Evolutionary conservation across 2,113 vertebrate genomes (phyloP).

Genomic region (Chionomys nivalis): DNA sequence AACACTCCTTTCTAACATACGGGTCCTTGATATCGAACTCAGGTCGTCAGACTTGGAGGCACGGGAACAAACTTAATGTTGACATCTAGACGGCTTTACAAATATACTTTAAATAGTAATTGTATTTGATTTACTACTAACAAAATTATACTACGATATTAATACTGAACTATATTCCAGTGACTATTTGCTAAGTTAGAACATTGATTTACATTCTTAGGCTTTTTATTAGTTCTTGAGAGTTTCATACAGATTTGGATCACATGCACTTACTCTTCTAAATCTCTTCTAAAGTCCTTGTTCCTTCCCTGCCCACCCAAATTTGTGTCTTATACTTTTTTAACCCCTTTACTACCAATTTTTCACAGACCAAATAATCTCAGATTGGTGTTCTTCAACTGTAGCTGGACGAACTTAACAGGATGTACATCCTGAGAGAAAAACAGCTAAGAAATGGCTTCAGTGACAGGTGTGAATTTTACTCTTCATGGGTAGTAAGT

Average conservation of each 20-base stretch:
- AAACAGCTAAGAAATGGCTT: background rate
- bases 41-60: background rate
- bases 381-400: background rate
- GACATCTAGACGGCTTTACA: background rate
- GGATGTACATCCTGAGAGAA: background rate
- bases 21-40: no score
- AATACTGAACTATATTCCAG: background rate
- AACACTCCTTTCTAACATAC: background rate
- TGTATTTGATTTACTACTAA: background rate
- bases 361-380: background rate
- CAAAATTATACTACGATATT: accelerated
- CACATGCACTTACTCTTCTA: background rate
- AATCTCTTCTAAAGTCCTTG: background rate
- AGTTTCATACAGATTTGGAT: background rate
- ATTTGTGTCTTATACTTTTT: background rate
- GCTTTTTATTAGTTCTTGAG: background rate
- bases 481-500: background rate
- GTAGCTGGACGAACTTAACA: background rate
- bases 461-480: background rate
- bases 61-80: background rate
- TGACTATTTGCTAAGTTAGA: background rate
- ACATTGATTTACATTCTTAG: background rate
- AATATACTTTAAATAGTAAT: background rate
- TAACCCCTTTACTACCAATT: background rate
- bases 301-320: background rate